These are phyloP conservation scores for Acrocyrtus sp. DNA, from an alignment of 2,888 invertebrate species.

Conservation along the genomic window DNA sequence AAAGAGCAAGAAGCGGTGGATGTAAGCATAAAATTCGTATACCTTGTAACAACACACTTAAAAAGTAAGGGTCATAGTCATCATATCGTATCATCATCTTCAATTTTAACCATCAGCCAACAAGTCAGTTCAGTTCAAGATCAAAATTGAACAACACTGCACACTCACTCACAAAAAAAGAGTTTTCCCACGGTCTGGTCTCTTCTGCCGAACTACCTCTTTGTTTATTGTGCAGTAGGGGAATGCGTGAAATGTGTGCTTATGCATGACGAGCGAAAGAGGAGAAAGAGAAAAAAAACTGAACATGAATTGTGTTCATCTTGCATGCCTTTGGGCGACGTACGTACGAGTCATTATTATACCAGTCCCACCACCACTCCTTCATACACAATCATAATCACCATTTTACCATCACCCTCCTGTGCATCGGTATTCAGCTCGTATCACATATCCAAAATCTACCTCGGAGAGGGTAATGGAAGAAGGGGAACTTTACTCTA, in stretches of 20 bases:
- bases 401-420: no score
- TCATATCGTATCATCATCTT: conserved; percentile 21
- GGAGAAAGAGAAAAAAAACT: no score
- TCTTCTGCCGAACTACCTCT: conserved; percentile 10
- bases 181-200: conserved; percentile 41
- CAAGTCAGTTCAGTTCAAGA: conserved; percentile 34
- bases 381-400: conserved; percentile 25
- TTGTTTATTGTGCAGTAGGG: neutral
- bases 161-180: conserved; percentile 38
- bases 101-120: conserved; percentile 13
- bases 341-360: no score
- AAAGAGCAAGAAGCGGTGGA: no score
- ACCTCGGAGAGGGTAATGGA: neutral
- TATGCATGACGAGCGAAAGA: conserved; percentile 12
- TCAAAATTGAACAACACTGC: conserved; percentile 7
- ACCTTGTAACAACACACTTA: no score
- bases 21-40: no score
- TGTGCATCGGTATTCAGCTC: conserved; percentile 23
- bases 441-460: neutral
- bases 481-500: conserved; percentile 12
- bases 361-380: conserved; percentile 28
- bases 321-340: conserved; percentile 49
- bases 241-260: conserved; percentile 33
- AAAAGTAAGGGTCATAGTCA: no score
- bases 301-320: conserved; percentile 41